Conservation (phyloP, 92 coral and sea anemone species). For the Phenganax stokvisi region DNA sequence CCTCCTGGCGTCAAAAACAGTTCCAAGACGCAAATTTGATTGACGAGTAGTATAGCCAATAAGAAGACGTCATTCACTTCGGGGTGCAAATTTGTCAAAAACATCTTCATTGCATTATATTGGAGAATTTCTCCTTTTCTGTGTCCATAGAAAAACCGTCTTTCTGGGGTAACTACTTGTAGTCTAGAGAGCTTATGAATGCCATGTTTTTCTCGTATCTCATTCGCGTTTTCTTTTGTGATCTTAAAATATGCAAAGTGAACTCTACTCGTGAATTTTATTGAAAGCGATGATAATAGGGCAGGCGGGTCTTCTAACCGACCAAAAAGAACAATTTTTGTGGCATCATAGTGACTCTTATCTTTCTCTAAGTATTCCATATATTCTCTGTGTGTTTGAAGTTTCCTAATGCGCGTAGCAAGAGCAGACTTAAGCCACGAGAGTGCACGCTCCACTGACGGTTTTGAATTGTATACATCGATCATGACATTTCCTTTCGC, state of each 20-base stretch:
- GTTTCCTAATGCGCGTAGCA: constrained; percentile 56
- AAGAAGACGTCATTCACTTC: constrained; percentile 88
- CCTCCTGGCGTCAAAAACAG: constrained; percentile 81
- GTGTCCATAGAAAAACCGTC: constrained; percentile 63
- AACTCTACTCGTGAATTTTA: constrained; percentile 89
- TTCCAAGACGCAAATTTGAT: constrained; percentile 69
- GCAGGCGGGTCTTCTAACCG: constrained; percentile 76
- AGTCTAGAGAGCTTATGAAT: constrained; percentile 62
- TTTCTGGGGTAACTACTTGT: constrained; percentile 79
- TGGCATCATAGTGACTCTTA: constrained; percentile 38
- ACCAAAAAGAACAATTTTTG: constrained; percentile 73
- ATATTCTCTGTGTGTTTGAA: constrained; percentile 53
- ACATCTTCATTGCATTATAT: constrained; percentile 63
- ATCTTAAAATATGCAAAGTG: constrained; percentile 74
- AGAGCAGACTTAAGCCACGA: constrained; percentile 76
- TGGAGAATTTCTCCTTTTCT: constrained; percentile 72
- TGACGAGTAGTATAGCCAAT: constrained; percentile 59
- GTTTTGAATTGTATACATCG: constrained; percentile 65
- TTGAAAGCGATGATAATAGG: constrained; percentile 74
- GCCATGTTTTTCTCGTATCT: constrained; percentile 56
- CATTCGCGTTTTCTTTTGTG: constrained; percentile 34
- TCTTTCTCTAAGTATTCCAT: constrained; percentile 46
- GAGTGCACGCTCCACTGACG: constrained; percentile 64
- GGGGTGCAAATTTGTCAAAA: constrained; percentile 77
- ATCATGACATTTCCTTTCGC: constrained; percentile 95